Base-by-base conservation (phyloP, 2,113 vertebrate species). In the Planiliza haematocheilus region DNA sequence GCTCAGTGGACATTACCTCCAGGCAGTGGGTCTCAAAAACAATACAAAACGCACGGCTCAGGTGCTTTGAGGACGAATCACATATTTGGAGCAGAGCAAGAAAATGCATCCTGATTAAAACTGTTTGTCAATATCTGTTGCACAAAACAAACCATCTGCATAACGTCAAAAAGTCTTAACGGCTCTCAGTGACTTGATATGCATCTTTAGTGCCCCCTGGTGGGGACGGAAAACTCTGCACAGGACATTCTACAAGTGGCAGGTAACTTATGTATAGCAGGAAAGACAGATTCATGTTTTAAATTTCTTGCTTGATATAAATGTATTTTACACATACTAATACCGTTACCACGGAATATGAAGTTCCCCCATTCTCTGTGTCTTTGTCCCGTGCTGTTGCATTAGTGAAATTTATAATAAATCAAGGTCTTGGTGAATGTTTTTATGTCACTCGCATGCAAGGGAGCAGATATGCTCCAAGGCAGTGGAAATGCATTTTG, bases 131-230 rank as follows among this genome's bases (percentile, higher is more conserved):
- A 49, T 62, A 60, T 43, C 11, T 70, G 37, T 24, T 60, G 38
- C 41, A 45, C 37, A 49, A 36, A 55, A 39, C 0, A 52, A 0
- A 68, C 4, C 36, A 52, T 73, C 67, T 73, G 42, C 72, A 71
- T 66, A 2, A 39, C 18, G 43, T 45, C 34, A 34, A 43, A 21
- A 9, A 7, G 12, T 34, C 0, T 11, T 4, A 42, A 4, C 12
- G 14, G 38, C 5, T 14, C 2, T 18, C 7, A 20, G 6, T 1
- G 0, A 10, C 36, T 17, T 51, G 1, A 34, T 56, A 13, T 78
- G 82, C 73, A 60, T 18, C 84, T 79, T 59, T 3, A 81, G 48
- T 69, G 84, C 78, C 68, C 59, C 71, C 84, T 0, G 63, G 78
- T 74, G 86, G 80, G n/a, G 11, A 12, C 21, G 62, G 4, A 8